Evolutionary conservation across 2,797 vertebrate species (phyloP), one percentile per base, ranked within the genome.

Genomic region (Tachyglossus aculeatus): DNA sequence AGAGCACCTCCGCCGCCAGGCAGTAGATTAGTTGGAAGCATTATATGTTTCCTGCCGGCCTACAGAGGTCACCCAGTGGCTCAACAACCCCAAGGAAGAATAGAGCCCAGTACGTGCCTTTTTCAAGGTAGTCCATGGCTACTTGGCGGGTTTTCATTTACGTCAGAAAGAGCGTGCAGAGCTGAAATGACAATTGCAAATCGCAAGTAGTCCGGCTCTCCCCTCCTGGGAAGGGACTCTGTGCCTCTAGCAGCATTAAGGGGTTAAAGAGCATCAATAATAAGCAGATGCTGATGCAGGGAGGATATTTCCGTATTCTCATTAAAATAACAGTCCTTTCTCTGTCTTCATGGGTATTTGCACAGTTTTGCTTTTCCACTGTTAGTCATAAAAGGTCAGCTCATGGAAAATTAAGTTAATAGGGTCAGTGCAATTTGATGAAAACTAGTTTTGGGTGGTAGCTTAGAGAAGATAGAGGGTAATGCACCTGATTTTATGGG

Each of bases 371-470:
- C 84, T 88, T 88, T 88, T 88, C 88, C 77, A 88, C 89, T 91
- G 90, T 91, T 91, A 89, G 85, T 89, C 88, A 90, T 90, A 87
- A 91, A 92, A 92, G 90, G 90, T 92, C 90, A 92, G 81, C 74
- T 85, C 41, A 37, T 86, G 83, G 89, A 90, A 93, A 92, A 92
- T 93, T 92, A 89, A 92, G 89, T 91, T 92, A 93, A 93, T 92
- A 92, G 91, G 91, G 91, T 92, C 91, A 92, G 73, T 88, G 80
- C 83, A 88, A 86, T 92, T 91, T 91, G 87, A 90, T 90, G 91
- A 90, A 91, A 91, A 91, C 87, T 88, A 90, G 88, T 92, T 93
- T 92, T 65, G 84, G 80, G 80, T 88, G 88, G 86, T 82, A 88
- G 78, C 80, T 90, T 88, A 80, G 77, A 88, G 87, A 88, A 89